phyloP scores from a whole-genome alignment of 2,113 vertebrate genomes.

The Paralichthys olivaceus region DNA sequence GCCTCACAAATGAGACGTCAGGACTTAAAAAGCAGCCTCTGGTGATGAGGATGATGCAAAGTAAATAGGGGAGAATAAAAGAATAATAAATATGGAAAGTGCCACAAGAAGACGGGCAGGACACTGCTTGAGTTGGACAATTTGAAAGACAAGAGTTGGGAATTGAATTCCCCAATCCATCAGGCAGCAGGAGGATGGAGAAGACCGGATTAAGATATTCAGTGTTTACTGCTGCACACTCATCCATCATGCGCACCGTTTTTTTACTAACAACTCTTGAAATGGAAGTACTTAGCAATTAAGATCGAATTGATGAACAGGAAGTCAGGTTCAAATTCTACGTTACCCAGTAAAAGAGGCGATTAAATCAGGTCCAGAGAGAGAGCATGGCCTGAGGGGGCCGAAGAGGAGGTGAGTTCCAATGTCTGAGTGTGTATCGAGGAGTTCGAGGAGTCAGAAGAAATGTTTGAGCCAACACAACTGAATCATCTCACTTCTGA shows the following conservation, averaged over 20 bases:
- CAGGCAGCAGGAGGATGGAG: constrained; percentile 29
- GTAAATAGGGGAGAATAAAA: constrained; percentile 30
- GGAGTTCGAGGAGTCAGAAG: not conserved
- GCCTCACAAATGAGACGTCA: constrained; percentile 4
- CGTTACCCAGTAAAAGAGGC: not conserved
- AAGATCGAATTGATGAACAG: constrained; percentile 55
- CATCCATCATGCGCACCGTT: constrained; percentile 44
- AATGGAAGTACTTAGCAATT: constrained; percentile 74
- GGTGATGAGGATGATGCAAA: constrained; percentile 7
- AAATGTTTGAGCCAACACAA: constrained; percentile 19
- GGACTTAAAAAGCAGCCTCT: constrained; percentile 36
- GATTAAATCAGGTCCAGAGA: no score
- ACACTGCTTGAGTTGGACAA: constrained; percentile 44
- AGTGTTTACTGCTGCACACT: constrained; percentile 65
- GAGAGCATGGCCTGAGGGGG: no score
- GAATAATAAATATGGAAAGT: constrained; percentile 30
- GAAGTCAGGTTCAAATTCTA: constrained; percentile 63
- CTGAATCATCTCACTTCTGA: constrained; percentile 22
- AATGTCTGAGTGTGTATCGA: no score
- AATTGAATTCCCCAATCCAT: no score
- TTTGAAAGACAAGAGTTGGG: constrained; percentile 15
- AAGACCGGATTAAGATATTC: constrained; percentile 56
- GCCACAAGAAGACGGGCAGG: constrained; percentile 24
- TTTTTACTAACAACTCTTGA: constrained; percentile 71
- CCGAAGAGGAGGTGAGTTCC: no score